These are phyloP conservation scores for Gallirallus australis DNA, from an alignment of 2,797 vertebrate genomes.

Conservation along the genomic window DNA sequence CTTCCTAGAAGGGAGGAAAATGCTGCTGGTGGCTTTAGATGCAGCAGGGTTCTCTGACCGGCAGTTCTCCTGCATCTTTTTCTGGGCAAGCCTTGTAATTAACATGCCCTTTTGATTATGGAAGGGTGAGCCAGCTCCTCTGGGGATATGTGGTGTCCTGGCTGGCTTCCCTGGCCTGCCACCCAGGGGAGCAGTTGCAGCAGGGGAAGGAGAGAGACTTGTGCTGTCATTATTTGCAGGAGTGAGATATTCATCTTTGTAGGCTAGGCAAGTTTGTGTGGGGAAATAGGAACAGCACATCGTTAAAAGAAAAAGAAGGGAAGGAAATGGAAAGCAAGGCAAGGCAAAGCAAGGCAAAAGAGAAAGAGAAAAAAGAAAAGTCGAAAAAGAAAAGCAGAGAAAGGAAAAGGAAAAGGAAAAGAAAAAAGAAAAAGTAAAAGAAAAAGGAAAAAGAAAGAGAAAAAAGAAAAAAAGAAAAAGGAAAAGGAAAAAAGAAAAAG, in stretches of 20 bases:
- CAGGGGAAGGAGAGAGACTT: not conserved
- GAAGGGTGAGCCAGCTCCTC: not conserved
- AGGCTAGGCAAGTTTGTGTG: not conserved
- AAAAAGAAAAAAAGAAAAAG: no score
- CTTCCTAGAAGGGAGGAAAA: constrained; percentile 51
- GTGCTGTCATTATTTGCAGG: not conserved
- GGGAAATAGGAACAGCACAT: not conserved
- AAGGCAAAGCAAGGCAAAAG: no score
- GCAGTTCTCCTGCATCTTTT: constrained; percentile 26
- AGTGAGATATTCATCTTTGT: not conserved
- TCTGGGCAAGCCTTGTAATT: constrained; percentile 51
- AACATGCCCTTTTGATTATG: constrained; percentile 30
- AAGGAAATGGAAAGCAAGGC: no score
- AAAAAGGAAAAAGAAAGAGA: accelerated
- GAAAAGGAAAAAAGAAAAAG: accelerated
- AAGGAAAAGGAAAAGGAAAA: accelerated
- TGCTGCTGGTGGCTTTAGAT: constrained; percentile 23
- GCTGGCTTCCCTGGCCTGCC: constrained; percentile 39
- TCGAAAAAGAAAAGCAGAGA: no score
- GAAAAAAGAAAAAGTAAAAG: accelerated
- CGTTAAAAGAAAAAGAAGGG: not conserved
- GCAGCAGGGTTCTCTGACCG: not conserved
- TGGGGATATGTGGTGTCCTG: not conserved
- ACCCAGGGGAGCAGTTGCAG: constrained; percentile 41
- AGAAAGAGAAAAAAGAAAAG: accelerated